Evolutionary conservation across 2,113 vertebrate genomes (phyloP), one percentile per base, ranked within the genome.

Genomic region (Ctenomys sociabilis): DNA sequence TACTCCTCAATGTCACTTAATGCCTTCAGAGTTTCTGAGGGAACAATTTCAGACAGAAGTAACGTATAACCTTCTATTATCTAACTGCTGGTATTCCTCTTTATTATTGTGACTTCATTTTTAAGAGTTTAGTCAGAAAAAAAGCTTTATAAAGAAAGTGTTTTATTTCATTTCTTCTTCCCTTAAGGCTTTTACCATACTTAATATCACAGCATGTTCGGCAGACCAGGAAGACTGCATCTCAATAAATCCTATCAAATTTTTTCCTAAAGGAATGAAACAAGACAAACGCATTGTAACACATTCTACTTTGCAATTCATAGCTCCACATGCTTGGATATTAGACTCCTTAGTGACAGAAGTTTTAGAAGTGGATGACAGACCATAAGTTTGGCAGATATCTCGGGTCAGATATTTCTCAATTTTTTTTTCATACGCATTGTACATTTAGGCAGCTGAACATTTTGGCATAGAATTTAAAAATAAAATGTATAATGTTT

Each of bases 351-450:
- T 0, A 57, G 75, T 22, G 30, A 84, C 61, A 92, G 45, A 70
- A 59, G 94, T 96, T 95, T 88, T 19, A 91, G 80, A 81, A 93
- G 91, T 75, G 49, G 54, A 66, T 83, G 92, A 88, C 3, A 30
- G 82, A 95, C 16, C 77, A 3, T 96, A 97, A 90, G 49, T 94
- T 43, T 89, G 85, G 73, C 86, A 95, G 77, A 97, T 96, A 83
- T 89, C 96, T 93, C 80, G 78, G 93, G 40, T 88, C n/a, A 86
- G 49, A 84, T 43, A n/a, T 11, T 91, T 96, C 45, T 54, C 82
- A 87, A 59, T 26, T 80, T 30, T 85, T 97, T 87, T 68, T 43
- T 87, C 54, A 59, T 37, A 70, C 0, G 70, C 43, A 93, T 66
- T 94, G 83, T 64, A 28, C 19, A 91, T 91, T 93, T n/a, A 72